phyloP scores from a whole-genome alignment of 2,888 invertebrate genomes.

The Tubulanus polymorphus region DNA sequence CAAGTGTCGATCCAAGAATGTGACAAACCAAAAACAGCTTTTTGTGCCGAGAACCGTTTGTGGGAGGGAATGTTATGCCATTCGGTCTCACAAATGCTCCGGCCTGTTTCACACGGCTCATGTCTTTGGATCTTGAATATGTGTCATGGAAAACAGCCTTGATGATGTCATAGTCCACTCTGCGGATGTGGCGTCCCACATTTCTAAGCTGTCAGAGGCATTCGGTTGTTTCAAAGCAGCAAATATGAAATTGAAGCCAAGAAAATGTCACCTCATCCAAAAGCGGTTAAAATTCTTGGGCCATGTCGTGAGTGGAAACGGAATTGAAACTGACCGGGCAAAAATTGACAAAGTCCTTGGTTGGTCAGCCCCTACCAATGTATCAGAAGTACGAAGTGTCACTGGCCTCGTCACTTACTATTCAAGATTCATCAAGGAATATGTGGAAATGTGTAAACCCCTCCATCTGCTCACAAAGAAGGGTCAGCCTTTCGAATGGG shows the following conservation, averaged over 20 bases:
- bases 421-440: conserved; percentile 18
- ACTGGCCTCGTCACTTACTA: conserved; percentile 21
- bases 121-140: conserved; percentile 18
- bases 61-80: conserved; percentile 16
- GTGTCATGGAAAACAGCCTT: conserved; percentile 18
- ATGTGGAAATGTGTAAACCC: conserved; percentile 18
- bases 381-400: conserved; percentile 14
- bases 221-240: conserved; percentile 15
- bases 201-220: conserved; percentile 15
- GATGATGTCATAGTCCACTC: conserved; percentile 21
- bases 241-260: conserved; percentile 21
- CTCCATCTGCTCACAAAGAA: conserved; percentile 13
- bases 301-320: conserved; percentile 14
- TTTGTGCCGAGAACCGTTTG: conserved; percentile 13
- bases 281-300: conserved; percentile 14
- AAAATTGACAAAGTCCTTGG: conserved; percentile 16
- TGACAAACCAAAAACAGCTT: conserved; percentile 18
- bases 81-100: conserved; percentile 18
- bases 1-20: conserved; percentile 6
- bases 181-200: conserved; percentile 13
- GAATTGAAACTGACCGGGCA: conserved; percentile 18
- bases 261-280: conserved; percentile 18
- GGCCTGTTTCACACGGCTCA: conserved; percentile 17
- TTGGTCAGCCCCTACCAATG: conserved; percentile 17
- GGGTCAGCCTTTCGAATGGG: conserved; percentile 12